Percentiles rank a stretch among this genome's conserved stretches.
phyloP scores from a whole-genome alignment of 2,888 invertebrate species.

The Parnassius orleans region DNA sequence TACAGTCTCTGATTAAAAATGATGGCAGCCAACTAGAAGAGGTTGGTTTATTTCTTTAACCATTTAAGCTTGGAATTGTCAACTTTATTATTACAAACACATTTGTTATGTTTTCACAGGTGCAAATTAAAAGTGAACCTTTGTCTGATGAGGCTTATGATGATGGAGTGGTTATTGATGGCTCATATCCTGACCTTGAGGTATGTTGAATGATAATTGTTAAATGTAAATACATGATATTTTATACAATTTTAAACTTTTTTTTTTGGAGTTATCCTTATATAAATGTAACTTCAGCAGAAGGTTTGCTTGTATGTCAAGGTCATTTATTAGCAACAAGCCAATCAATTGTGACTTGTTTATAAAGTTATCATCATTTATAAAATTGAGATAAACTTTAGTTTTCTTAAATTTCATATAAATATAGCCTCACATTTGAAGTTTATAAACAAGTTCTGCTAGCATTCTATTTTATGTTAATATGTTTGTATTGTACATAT shows the following conservation, averaged over 20 bases:
- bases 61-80: constrained; percentile 60
- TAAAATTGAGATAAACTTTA: no score
- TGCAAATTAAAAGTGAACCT: constrained; percentile 81
- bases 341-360: constrained; percentile 1
- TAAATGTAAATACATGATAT: not conserved
- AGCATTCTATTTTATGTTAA: not conserved
- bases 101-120: constrained; percentile 66
- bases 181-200: constrained; percentile 69
- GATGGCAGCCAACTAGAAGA: constrained; percentile 78
- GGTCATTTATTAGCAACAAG: constrained; percentile 52
- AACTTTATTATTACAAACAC: constrained; percentile 44
- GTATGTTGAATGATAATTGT: constrained; percentile 51
- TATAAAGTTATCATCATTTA: not conserved
- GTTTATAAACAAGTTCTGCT: no score
- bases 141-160: constrained; percentile 77
- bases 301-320: constrained; percentile 48
- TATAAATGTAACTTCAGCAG: constrained; percentile 20
- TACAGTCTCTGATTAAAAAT: constrained; percentile 80
- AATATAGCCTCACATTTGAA: no score
- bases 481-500: not conserved
- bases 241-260: no score
- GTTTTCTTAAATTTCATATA: not conserved
- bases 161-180: constrained; percentile 78
- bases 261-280: not conserved
- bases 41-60: constrained; percentile 59